Base-by-base conservation (phyloP, 2,888 invertebrate genomes). In the Aphodius granarius region DNA sequence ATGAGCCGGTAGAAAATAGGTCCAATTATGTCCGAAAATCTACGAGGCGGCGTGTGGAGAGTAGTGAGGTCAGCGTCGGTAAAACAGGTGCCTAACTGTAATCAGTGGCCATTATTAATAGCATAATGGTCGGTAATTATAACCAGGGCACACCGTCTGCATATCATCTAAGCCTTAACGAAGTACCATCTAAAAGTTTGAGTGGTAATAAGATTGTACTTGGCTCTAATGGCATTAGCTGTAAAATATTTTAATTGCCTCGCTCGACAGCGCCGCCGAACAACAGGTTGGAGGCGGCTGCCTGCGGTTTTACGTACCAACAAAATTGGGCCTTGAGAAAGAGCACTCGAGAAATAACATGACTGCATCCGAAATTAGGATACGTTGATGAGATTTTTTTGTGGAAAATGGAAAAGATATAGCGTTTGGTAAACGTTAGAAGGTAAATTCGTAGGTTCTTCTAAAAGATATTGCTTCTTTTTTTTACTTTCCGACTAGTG, bases 151-250 rank as follows among this genome's bases (percentile, higher is more conserved):
- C 68, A 22, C 66, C 66, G 66, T 66, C 66, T 66, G 66, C 66
- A 66, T 68, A 68, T 68, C 68, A 68, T 68, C 68, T 20, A 22
- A 6, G 18, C 21, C 68, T 20, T 68, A 68, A 68, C 68, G 68
- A 68, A 68, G 68, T 68, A 68, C 68, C 68, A 68, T 68, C 68
- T 68, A 68, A 68, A 68, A 68, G 68, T 68, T 68, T 20, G 68
- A 68, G 68, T 68, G 68, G 68, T 68, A 68, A 68, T 68, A 68
- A 68, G 68, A 22, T 22, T 22, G 68, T 22, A 66, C 66, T 20
- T 19, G 21, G 19, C 65, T 18, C 68, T 68, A 68, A 68, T 68
- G 68, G n/a, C 68, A 68, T 68, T 68, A 68, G 68, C 68, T 22
- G 68, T 68, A 68, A 68, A 68, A 68, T 68, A 68, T 68, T 68